A percentile compares a stretch with the other conserved stretches of the same genome.
Evolutionary conservation across 2,888 invertebrate genomes (phyloP).

Genomic region (Monopis laevigella): DNA sequence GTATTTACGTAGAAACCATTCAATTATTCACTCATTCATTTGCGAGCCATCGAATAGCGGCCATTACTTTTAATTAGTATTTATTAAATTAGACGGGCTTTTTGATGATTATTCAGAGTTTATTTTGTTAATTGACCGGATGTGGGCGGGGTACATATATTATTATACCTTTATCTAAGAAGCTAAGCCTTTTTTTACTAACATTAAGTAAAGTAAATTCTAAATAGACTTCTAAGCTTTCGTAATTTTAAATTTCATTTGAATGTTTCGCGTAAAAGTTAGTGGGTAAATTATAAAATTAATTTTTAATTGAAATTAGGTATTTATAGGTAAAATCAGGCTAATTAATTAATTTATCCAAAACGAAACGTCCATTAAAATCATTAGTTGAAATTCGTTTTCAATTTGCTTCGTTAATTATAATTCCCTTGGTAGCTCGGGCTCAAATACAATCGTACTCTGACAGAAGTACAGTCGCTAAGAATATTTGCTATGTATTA

Average conservation of each 20-base stretch:
- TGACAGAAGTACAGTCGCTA: not conserved
- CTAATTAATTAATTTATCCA: slow-evolving; percentile 4
- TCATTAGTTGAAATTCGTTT: slow-evolving; percentile 9
- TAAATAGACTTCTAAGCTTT: too few species aligned
- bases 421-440: slow-evolving; percentile 9
- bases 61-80: slow-evolving; percentile 56
- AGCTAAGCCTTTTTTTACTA: too few species aligned
- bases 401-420: slow-evolving; percentile 11
- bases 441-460: slow-evolving; percentile 7
- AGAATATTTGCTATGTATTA: not conserved
- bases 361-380: slow-evolving; percentile 6
- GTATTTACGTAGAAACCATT: slow-evolving; percentile 55
- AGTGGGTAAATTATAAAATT: too few species aligned
- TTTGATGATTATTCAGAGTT: slow-evolving; percentile 31
- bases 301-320: too few species aligned
- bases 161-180: too few species aligned
- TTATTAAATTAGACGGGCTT: slow-evolving; percentile 31
- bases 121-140: slow-evolving; percentile 21
- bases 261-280: too few species aligned
- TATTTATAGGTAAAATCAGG: too few species aligned
- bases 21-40: slow-evolving; percentile 54
- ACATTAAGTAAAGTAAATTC: too few species aligned
- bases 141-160: slow-evolving; percentile 1
- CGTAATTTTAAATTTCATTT: too few species aligned
- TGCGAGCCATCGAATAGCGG: slow-evolving; percentile 42